phyloP scores from a whole-genome alignment of 37 sponge, comb jelly and placozoan species.

The Chondrilla cf. caribensis region DNA sequence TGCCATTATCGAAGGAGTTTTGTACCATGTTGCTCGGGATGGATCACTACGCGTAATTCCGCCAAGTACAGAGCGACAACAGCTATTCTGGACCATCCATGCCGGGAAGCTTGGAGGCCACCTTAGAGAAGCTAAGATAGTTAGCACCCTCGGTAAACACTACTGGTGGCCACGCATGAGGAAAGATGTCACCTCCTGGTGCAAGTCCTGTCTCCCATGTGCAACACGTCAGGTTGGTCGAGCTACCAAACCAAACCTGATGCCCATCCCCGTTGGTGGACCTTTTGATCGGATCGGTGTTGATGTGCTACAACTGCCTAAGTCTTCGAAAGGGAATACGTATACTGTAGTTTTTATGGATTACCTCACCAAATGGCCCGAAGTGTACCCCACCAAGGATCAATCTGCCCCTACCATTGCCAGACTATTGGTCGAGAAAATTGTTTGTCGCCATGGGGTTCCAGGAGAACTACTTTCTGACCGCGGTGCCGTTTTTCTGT shows the following conservation, averaged over 20 bases:
- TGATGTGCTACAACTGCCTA: constrained; percentile 20
- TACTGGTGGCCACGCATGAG: constrained; percentile 55
- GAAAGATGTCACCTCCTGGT: constrained; percentile 1
- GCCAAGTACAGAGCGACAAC: neutral
- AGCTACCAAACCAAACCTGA: neutral
- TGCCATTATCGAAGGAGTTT: constrained; percentile 21
- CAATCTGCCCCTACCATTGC: constrained; percentile 41
- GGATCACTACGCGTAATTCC: constrained; percentile 42
- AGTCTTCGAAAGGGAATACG: neutral
- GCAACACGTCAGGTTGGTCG: constrained; percentile 15
- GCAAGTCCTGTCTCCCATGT: constrained; percentile 30
- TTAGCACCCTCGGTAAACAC: neutral
- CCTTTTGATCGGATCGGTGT: constrained; percentile 35
- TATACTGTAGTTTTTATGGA: constrained; percentile 60
- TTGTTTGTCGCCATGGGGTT: constrained; percentile 39
- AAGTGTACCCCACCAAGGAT: constrained; percentile 33
- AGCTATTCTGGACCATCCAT: constrained; percentile 17
- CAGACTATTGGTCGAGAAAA: constrained; percentile 31
- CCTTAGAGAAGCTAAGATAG: neutral
- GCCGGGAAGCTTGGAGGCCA: constrained; percentile 30
- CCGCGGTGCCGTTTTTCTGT: constrained; percentile 26
- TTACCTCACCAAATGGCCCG: constrained; percentile 45
- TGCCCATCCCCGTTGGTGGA: constrained; percentile 21
- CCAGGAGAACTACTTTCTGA: constrained; percentile 31
- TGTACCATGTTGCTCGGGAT: constrained; percentile 51